Percentiles rank a stretch among this genome's conserved stretches.
phyloP scores from a whole-genome alignment of 2,888 invertebrate species.

The Tipula confusa region DNA sequence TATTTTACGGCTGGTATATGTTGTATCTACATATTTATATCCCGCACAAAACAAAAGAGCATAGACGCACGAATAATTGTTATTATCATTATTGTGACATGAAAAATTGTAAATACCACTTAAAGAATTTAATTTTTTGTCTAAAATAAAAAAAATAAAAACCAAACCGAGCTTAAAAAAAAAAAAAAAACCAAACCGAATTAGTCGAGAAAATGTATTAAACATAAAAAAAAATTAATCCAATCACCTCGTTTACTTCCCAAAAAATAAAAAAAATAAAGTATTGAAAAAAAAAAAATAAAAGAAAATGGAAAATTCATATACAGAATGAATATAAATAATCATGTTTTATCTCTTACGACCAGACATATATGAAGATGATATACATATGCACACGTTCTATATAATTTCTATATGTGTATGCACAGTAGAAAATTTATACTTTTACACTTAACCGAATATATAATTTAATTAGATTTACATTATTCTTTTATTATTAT shows the following conservation, averaged over 20 bases:
- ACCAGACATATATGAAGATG: slow-evolving; percentile 20
- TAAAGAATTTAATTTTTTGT: not conserved
- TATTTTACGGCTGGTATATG: not conserved
- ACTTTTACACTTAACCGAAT: slow-evolving; percentile 29
- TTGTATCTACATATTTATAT: too few species aligned
- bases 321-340: slow-evolving; percentile 26
- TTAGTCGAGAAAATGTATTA: not conserved
- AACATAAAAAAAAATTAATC: not conserved
- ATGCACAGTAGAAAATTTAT: not conserved
- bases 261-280: not conserved
- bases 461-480: slow-evolving; percentile 27
- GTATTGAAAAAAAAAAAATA: not conserved
- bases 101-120: slow-evolving; percentile 3
- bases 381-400: not conserved
- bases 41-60: not conserved
- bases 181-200: not conserved
- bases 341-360: slow-evolving; percentile 28
- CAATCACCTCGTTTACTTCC: not conserved
- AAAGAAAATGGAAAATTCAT: not conserved
- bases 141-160: not conserved
- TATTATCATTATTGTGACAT: not conserved
- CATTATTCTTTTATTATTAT: not conserved
- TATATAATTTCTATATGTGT: too few species aligned
- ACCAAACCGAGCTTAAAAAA: not conserved
- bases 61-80: not conserved